phyloP scores from a whole-genome alignment of 1,140 invertebrate species.

The Pemphigus obesinymphae region DNA sequence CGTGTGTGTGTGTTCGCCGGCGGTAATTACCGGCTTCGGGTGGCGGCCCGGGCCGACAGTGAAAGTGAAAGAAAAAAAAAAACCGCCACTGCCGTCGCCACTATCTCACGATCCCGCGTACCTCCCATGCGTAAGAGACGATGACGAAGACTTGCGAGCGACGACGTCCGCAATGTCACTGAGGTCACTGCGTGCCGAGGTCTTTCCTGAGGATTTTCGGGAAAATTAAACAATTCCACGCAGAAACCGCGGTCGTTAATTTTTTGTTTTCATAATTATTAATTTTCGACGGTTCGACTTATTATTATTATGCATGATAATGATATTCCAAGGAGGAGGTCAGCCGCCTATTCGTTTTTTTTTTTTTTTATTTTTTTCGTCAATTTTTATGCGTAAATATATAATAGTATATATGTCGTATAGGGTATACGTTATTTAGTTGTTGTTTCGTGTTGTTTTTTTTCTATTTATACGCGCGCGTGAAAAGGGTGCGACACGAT shows the following conservation, averaged over 20 bases:
- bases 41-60: conserved; percentile 3
- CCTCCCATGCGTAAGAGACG: background rate
- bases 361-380: too few species aligned
- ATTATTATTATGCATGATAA: too few species aligned
- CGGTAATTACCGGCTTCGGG: conserved; percentile 16
- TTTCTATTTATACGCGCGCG: too few species aligned
- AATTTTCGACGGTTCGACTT: background rate
- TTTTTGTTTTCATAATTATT: background rate
- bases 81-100: background rate
- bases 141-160: too few species aligned
- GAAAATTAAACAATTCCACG: background rate
- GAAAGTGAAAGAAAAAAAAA: too few species aligned
- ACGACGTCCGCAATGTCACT: background rate
- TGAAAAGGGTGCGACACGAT: too few species aligned
- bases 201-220: background rate
- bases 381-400: too few species aligned
- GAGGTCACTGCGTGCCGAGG: background rate
- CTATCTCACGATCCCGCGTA: background rate
- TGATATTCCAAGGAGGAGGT: too few species aligned
- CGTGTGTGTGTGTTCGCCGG: background rate
- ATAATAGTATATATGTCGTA: too few species aligned
- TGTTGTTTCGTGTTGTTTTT: too few species aligned
- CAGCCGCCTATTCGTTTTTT: too few species aligned
- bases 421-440: too few species aligned
- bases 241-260: background rate